Evolutionary conservation across 2,888 invertebrate species (phyloP).

Genomic region (Aelia acuminata): DNA sequence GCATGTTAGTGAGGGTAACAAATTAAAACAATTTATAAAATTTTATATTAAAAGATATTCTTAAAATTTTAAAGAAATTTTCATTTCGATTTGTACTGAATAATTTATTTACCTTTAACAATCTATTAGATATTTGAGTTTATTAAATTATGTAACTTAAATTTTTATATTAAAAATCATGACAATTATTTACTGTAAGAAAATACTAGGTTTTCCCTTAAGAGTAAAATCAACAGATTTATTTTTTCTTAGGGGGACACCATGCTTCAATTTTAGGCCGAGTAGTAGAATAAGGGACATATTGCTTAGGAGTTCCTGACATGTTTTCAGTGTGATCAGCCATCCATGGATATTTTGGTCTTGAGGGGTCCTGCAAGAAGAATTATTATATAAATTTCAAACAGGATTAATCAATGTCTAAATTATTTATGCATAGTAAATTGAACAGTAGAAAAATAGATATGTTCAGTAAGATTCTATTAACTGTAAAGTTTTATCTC

Average conservation of each 20-base stretch:
- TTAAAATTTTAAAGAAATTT: too few species aligned
- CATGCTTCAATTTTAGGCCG: constrained; percentile 90
- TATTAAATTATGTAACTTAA: background rate
- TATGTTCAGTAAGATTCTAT: too few species aligned
- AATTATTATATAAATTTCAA: background rate
- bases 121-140: background rate
- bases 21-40: background rate
- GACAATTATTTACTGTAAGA: background rate
- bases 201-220: constrained; percentile 1
- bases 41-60: background rate
- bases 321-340: constrained; percentile 85
- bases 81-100: background rate
- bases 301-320: constrained; percentile 84
- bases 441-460: background rate
- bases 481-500: too few species aligned
- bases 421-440: background rate
- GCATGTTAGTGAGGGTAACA: too few species aligned
- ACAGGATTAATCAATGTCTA: background rate
- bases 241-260: constrained; percentile 72
- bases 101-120: background rate
- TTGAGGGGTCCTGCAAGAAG: constrained; percentile 75
- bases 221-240: constrained; percentile 51
- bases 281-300: constrained; percentile 93
- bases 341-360: constrained; percentile 91
- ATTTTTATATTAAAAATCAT: background rate